Evolutionary conservation across 2,113 vertebrate species (phyloP).

Genomic region (Meriones unguiculatus): DNA sequence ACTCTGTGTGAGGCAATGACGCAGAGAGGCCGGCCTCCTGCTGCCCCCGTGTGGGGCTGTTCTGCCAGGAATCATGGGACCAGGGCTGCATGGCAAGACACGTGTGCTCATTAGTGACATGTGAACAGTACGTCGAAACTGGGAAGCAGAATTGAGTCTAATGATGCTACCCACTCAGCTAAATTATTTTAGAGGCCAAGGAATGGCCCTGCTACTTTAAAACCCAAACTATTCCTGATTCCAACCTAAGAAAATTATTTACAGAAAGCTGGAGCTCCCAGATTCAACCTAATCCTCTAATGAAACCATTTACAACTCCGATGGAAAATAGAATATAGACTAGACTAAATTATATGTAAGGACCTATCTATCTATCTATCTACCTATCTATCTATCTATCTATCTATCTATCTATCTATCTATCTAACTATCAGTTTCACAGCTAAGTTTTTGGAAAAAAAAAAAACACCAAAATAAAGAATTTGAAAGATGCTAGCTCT

Average conservation of each 20-base stretch:
- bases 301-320: not conserved
- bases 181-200: not conserved
- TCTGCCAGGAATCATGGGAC: fast-evolving
- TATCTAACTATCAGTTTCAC: not conserved
- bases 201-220: not conserved
- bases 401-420: not conserved
- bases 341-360: not conserved
- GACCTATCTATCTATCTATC: not conserved
- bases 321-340: not conserved
- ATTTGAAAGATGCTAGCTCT: not conserved
- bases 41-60: fast-evolving
- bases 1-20: fast-evolving
- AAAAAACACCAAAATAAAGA: not conserved
- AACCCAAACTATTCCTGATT: not conserved
- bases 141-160: not conserved
- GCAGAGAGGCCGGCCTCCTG: fast-evolving
- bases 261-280: not conserved
- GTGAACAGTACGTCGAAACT: fast-evolving
- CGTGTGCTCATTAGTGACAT: fast-evolving
- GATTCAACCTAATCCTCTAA: not conserved
- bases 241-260: not conserved
- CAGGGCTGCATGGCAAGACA: fast-evolving
- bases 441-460: not conserved
- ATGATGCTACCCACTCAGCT: not conserved
- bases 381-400: not conserved